Evolutionary conservation across 1,140 invertebrate species (phyloP), one percentile per base, ranked within the genome.

Genomic region (Amphibalanus amphitrite): DNA sequence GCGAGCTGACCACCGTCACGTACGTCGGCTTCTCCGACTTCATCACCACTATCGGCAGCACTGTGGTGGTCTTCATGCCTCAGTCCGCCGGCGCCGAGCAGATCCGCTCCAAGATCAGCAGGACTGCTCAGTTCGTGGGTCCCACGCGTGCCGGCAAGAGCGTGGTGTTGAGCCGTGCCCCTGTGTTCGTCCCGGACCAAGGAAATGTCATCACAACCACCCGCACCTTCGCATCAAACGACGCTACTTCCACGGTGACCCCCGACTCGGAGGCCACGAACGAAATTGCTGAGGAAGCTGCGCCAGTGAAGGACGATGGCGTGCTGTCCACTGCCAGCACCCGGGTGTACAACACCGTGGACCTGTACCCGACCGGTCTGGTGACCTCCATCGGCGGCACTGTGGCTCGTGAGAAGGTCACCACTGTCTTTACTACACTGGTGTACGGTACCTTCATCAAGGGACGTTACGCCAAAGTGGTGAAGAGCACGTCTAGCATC

Each of bases 21-120:
- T 93, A 95, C 77, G 89, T 88, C 72, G 93, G 93, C 28, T 95
- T 95, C 81, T 91, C 91, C 28, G 91, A 95, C 79, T 95, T 95
- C 77, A 93, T 90, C 0, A 95, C 92, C 0, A 88, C 90, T 4
- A 91, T 95, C 30, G 92, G 91, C 67, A 90, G 93, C 73, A 95
- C 91, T n/a, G 75, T 80, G 67, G 77, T 81, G 33, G 75, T 81
- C 69, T 81, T 81, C 69, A 75, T 76, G 23, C 79, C 79, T 0
- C 75, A 74, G 33, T 72, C 75, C 40, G 69, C 72, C 1, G 65
- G 26, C 3, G 65, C 65, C 3, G 28, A n/a, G 28, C 8, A 67
- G 47, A 59, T 59, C 47, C 47, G 47, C 10, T 8, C 10, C 13
- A 59, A 59, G 47, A 59, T 59, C 10, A 59, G 47, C 47, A 59